These are phyloP conservation scores for Macrotus californicus DNA, from an alignment of 2,113 vertebrate genomes.

Conservation along the genomic window DNA sequence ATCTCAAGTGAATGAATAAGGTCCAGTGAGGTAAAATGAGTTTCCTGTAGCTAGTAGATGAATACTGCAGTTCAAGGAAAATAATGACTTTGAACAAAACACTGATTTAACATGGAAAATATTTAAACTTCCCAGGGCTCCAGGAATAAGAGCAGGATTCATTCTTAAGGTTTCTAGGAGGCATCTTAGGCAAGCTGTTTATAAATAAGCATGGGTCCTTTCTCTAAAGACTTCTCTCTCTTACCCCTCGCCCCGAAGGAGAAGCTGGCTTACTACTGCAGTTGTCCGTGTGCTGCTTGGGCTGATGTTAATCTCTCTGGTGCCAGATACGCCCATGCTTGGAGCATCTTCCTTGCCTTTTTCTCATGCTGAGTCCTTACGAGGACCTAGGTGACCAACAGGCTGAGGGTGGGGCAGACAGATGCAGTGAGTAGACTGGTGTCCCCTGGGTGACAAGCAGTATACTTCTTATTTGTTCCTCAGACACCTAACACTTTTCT, in stretches of 20 bases:
- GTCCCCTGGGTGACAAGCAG: background rate
- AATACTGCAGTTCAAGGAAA: background rate
- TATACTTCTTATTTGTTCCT: background rate
- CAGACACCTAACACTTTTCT: constrained; percentile 48
- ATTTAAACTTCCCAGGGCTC: background rate
- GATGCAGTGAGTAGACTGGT: background rate
- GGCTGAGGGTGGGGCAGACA: background rate
- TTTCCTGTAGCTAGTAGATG: background rate
- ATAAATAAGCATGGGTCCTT: background rate
- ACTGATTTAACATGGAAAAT: no score
- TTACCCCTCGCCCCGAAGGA: background rate
- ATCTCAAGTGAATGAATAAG: background rate
- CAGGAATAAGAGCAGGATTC: background rate
- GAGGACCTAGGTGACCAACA: background rate
- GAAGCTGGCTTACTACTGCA: background rate
- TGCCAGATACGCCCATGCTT: background rate
- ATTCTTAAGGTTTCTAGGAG: background rate
- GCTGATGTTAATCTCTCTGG: background rate
- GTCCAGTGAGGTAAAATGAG: background rate
- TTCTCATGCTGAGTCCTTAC: background rate
- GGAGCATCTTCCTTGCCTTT: background rate
- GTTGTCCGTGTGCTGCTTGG: background rate
- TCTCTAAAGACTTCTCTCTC: background rate
- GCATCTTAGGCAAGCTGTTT: background rate
- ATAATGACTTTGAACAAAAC: background rate